Base-by-base conservation (phyloP, 1,140 invertebrate genomes). In the Achatina immaculata region DNA sequence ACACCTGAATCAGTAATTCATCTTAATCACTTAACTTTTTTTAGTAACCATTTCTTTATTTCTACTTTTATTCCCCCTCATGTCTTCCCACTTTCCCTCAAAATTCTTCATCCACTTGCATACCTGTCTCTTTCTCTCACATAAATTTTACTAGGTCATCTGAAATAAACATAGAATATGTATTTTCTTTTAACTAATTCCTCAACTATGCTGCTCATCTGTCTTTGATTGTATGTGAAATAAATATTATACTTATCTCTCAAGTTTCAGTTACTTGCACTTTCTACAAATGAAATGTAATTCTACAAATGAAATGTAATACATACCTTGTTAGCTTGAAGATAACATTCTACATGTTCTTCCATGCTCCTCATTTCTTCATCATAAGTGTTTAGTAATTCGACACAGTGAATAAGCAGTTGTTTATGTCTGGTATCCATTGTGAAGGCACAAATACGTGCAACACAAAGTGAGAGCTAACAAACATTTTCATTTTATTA, bases 381-480 rank as follows among this genome's bases (percentile, higher is more conserved):
- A 71, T 80, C 34, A 40, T 55, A 80, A 55, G 43, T 48, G 34
- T 72, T 68, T 7, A 80, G 42, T 11, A 80, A 34, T 9, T 38
- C 11, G 11, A 45, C 66, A 72, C 78, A 80, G 28, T 80, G 78
- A n/a, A 36, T 36, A 4, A 80, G 36, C 16, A 80, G 40, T 31
- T 80, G 78, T 36, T 58, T 66, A 36, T 80, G 68, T 43, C 58
- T 80, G 38, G 28, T 48, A 72, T 71, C 78, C 78, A 80, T 80
- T 24, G 76, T 78, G 71, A 73, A n/a, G 16, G n/a, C 19, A 42
- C 36, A 40, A 11, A 42, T 40, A 42, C 1, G 68, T 40, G 38
- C 4, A 6, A 68, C 14, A 36, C 36, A 40, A 51, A 69, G 21
- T 69, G 68, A 69, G 42, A 69, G 16, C 42, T 69, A 28, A 19